Evolutionary conservation across 2,888 invertebrate genomes (phyloP).

Genomic region (Troides aeacus): DNA sequence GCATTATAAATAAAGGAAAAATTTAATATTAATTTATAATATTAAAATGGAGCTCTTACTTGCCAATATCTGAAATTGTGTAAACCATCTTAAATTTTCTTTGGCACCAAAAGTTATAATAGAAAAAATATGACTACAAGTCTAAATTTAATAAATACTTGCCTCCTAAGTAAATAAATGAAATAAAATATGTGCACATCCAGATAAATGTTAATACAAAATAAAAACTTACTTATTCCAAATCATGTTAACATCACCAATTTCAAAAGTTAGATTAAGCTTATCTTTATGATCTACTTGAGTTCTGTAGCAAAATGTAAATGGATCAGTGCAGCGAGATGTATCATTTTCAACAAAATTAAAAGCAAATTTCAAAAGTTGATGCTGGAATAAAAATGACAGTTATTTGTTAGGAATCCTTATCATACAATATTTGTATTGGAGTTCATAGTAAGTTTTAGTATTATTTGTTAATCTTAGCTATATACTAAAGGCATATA

Average conservation of each 20-base stretch:
- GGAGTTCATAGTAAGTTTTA: neutral
- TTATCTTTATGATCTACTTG: conserved; percentile 58
- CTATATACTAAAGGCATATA: no score
- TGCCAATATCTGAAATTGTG: no score
- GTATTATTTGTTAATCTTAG: neutral
- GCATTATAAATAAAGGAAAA: no score
- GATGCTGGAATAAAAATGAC: conserved; percentile 52
- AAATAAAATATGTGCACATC: neutral
- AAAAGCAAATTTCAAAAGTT: conserved; percentile 62
- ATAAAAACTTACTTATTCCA: conserved; percentile 59
- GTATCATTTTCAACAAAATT: conserved; percentile 59
- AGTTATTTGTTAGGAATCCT: neutral
- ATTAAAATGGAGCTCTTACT: no score
- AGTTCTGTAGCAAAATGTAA: conserved; percentile 56
- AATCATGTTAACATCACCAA: conserved; percentile 61
- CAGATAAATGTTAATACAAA: conserved; percentile 34
- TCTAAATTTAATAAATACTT: no score
- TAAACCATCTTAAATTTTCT: no score
- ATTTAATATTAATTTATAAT: no score
- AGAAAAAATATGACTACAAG: no score
- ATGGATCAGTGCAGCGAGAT: conserved; percentile 54
- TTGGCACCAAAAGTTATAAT: no score
- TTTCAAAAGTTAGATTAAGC: conserved; percentile 56
- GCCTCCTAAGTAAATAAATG: no score
- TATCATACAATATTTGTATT: no score